These are phyloP conservation scores for Apodemia zela DNA, from an alignment of 2,888 invertebrate genomes.

Conservation along the genomic window DNA sequence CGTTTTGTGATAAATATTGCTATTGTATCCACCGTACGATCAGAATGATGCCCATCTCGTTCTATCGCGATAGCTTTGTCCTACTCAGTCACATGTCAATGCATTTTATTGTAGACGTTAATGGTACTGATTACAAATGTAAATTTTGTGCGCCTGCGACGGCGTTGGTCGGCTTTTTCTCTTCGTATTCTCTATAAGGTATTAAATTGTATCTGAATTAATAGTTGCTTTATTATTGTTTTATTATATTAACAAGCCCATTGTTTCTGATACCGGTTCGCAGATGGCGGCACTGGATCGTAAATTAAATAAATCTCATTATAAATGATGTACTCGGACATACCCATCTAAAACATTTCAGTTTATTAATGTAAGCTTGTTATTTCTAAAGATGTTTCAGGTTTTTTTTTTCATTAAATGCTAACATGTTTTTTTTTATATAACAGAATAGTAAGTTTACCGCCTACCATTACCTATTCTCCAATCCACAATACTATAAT, in stretches of 20 bases:
- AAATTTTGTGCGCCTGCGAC: conserved; percentile 72
- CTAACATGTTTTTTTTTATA: too few species aligned
- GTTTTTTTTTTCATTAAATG: too few species aligned
- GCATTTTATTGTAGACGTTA: conserved; percentile 79
- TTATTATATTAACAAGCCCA: conserved; percentile 26
- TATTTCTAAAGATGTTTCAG: background rate
- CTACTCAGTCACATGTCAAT: conserved; percentile 64
- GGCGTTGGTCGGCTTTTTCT: conserved; percentile 71
- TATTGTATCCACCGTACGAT: conserved; percentile 72
- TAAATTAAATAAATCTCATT: conserved; percentile 14
- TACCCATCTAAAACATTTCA: conserved; percentile 9
- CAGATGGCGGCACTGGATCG: conserved; percentile 19
- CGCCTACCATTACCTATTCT: too few species aligned
- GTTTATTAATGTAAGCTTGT: conserved; percentile 9
- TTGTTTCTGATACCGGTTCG: conserved; percentile 25
- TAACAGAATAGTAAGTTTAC: too few species aligned
- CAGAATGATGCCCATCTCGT: conserved; percentile 47
- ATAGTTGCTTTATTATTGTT: conserved; percentile 36
- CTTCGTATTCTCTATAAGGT: conserved; percentile 66
- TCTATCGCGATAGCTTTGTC: conserved; percentile 56
- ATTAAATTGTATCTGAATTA: conserved; percentile 69
- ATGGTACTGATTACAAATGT: conserved; percentile 78
- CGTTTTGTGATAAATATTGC: conserved; percentile 39
- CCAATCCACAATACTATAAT: too few species aligned
- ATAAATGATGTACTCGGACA: conserved; percentile 18